Evolutionary conservation across 1,140 invertebrate species (phyloP).

Genomic region (Drosophila seguyi): DNA sequence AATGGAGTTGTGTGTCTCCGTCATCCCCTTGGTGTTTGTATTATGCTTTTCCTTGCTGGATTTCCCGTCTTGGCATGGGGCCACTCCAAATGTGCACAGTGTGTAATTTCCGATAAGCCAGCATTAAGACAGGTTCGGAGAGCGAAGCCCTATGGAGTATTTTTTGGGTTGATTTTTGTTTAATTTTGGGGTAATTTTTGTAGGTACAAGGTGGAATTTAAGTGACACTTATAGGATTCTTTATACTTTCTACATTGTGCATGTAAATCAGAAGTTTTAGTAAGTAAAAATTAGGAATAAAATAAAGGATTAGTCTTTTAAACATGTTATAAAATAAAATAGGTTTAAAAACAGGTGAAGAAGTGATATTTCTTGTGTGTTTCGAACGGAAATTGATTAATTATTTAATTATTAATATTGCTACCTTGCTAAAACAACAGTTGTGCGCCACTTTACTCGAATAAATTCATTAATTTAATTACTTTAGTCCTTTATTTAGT

Average conservation of each 20-base stretch:
- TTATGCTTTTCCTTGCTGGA: conserved; percentile 15
- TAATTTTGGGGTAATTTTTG: not conserved
- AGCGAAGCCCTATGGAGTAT: conserved; percentile 17
- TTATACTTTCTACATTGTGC: not conserved
- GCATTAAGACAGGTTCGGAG: conserved; percentile 13
- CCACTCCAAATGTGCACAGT: conserved; percentile 25
- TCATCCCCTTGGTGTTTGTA: not conserved
- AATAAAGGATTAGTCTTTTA: not conserved
- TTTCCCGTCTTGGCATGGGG: conserved; percentile 36
- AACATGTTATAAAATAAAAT: not conserved
- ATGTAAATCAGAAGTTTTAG: not conserved
- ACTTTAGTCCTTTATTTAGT: not conserved
- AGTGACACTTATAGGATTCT: not conserved
- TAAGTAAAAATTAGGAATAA: not conserved
- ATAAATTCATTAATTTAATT: not conserved
- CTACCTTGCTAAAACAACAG: no score
- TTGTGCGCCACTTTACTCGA: not conserved
- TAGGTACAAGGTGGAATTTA: not conserved
- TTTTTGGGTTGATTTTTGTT: not conserved
- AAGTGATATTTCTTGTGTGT: no score
- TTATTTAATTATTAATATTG: no score
- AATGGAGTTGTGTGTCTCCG: conserved; percentile 15
- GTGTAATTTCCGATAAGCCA: conserved; percentile 41
- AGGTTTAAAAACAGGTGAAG: no score
- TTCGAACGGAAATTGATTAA: not conserved